A percentile compares a stretch with the other conserved stretches of the same genome.
These are phyloP conservation scores for Pogonomyrmex californicus DNA, from an alignment of 1,140 invertebrate species.

Conservation along the genomic window DNA sequence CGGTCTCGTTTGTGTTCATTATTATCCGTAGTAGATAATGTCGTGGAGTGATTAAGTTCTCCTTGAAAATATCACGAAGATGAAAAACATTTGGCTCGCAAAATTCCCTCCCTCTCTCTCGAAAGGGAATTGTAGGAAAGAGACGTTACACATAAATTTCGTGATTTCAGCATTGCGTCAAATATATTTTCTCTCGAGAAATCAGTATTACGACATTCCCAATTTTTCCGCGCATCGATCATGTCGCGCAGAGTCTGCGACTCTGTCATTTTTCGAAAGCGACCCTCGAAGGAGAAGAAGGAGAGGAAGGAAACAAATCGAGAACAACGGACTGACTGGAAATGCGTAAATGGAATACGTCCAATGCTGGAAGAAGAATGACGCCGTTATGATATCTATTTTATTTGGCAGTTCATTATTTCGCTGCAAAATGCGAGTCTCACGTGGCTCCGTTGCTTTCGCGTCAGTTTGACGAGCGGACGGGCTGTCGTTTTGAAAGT, in stretches of 20 bases:
- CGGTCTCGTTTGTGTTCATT: neutral
- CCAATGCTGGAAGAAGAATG: conserved; percentile 69
- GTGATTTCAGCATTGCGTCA: neutral
- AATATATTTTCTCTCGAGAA: conserved; percentile 9
- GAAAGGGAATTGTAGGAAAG: too few species aligned
- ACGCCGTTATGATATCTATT: conserved; percentile 70
- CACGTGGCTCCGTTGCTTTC: neutral
- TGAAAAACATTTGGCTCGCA: neutral
- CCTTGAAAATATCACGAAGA: neutral
- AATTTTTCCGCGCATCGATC: conserved; percentile 29
- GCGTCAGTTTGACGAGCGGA: conserved; percentile 20
- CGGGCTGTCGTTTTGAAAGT: neutral
- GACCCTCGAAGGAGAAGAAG: conserved; percentile 3
- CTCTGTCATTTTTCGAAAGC: conserved; percentile 49
- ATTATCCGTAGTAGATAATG: neutral
- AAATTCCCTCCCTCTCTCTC: neutral
- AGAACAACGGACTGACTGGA: conserved; percentile 48
- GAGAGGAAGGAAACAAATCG: conserved; percentile 16
- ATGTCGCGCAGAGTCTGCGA: conserved; percentile 36
- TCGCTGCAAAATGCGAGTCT: conserved; percentile 17
- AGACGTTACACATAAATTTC: neutral
- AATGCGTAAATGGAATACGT: conserved; percentile 70
- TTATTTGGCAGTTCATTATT: conserved; percentile 67
- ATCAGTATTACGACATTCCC: conserved; percentile 1
- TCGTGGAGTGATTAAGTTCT: neutral